These are phyloP conservation scores for Bombylius discolor DNA, from an alignment of 2,888 invertebrate species.

Conservation along the genomic window DNA sequence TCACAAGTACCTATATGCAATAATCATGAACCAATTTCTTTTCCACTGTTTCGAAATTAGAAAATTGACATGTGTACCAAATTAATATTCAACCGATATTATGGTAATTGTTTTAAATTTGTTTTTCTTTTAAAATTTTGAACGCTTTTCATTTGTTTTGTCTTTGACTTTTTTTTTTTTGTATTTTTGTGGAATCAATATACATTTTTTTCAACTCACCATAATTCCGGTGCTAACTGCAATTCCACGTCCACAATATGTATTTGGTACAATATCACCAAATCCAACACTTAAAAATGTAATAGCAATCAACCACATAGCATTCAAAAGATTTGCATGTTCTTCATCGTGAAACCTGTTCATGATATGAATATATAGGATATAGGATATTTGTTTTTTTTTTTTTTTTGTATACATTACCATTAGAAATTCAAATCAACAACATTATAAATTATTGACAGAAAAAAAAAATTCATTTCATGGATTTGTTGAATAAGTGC, in stretches of 20 bases:
- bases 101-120: background rate
- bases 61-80: no score
- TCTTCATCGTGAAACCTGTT: conserved; percentile 94
- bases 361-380: conserved; percentile 1
- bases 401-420: no score
- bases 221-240: conserved; percentile 99
- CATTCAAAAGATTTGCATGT: conserved; percentile 96
- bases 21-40: no score
- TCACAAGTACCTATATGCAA: no score
- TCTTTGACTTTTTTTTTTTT: background rate
- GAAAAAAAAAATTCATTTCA: no score
- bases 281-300: conserved; percentile 99
- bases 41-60: no score
- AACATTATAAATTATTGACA: no score
- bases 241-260: conserved; percentile 98
- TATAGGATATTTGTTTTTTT: no score
- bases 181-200: conserved; percentile 35
- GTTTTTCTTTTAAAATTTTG: background rate
- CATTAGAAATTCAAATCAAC: no score
- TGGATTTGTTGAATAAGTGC: no score
- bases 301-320: conserved; percentile 99
- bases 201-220: conserved; percentile 56
- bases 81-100: no score
- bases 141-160: background rate
- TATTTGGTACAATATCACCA: conserved; percentile 99